These are phyloP conservation scores for Cremastinae sp. DNA, from an alignment of 2,888 invertebrate genomes.

Conservation along the genomic window DNA sequence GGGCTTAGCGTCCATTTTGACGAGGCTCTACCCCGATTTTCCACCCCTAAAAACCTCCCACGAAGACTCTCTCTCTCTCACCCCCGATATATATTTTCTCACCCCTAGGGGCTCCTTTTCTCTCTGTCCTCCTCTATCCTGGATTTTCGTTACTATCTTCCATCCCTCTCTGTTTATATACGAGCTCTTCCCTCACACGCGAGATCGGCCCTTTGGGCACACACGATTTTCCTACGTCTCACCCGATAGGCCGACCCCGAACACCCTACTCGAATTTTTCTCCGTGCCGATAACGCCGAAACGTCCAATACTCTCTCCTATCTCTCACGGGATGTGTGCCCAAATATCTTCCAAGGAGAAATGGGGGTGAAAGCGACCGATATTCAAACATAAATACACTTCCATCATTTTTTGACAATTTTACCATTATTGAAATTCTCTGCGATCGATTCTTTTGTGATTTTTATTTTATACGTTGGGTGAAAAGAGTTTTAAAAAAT, in stretches of 20 bases:
- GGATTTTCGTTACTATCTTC: background rate
- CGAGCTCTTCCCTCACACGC: constrained; percentile 41
- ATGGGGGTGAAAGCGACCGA: too few relatives aligned
- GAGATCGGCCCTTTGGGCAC: constrained; percentile 60
- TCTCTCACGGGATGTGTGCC: constrained; percentile 10
- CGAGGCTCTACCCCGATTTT: constrained; percentile 69
- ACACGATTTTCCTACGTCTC: constrained; percentile 37
- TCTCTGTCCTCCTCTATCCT: constrained; percentile 28
- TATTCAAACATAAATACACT: background rate
- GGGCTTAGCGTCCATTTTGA: constrained; percentile 80
- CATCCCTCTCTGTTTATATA: background rate
- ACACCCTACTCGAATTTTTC: constrained; percentile 45
- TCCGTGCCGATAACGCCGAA: constrained; percentile 55
- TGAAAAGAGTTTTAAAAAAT: too few relatives aligned
- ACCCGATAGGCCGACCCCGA: constrained; percentile 44
- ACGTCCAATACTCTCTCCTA: constrained; percentile 48
- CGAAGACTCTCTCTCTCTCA: constrained; percentile 55
- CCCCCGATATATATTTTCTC: constrained; percentile 40
- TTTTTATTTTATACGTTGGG: too few relatives aligned
- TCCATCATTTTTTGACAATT: too few relatives aligned
- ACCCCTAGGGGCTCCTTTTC: constrained; percentile 53
- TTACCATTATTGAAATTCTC: too few relatives aligned
- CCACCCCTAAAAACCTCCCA: constrained; percentile 46
- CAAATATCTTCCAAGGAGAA: too few relatives aligned
- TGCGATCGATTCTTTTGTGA: too few relatives aligned